Conservation (phyloP, 2,888 invertebrate genomes). For the Thumatha senex region DNA sequence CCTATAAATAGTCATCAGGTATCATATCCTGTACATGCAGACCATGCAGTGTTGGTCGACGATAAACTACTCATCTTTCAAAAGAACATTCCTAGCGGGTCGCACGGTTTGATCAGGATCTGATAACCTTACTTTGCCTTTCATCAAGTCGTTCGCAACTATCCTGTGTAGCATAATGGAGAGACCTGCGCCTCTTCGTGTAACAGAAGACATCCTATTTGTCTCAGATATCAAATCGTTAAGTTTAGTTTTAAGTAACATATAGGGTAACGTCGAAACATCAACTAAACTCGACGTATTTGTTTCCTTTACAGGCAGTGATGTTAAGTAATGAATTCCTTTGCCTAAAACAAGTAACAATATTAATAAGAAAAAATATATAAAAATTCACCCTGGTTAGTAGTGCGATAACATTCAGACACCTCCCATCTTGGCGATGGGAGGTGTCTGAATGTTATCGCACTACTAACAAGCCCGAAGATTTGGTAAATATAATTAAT, state of each 20-base stretch:
- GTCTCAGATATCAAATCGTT: conserved; percentile 68
- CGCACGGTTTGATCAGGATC: too few species aligned
- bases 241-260: conserved; percentile 66
- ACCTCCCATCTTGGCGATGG: too few species aligned
- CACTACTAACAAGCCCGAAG: too few species aligned
- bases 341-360: conserved; percentile 57
- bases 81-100: too few species aligned
- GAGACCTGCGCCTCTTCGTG: conserved; percentile 90
- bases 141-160: conserved; percentile 86
- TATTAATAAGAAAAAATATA: not conserved
- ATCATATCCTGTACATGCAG: too few species aligned
- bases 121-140: conserved; percentile 63
- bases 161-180: conserved; percentile 90
- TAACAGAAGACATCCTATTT: conserved; percentile 81
- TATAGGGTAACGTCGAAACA: conserved; percentile 65
- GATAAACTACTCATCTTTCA: too few species aligned
- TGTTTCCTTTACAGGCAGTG: conserved; percentile 38
- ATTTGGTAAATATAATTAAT: too few species aligned
- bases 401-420: too few species aligned
- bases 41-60: too few species aligned
- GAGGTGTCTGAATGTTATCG: too few species aligned
- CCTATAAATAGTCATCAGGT: too few species aligned
- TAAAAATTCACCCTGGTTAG: too few species aligned
- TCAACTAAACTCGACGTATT: conserved; percentile 1
- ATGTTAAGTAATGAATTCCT: conserved; percentile 75